Percentiles rank a stretch among this genome's conserved stretches.
These are phyloP conservation scores for Tapirus indicus DNA, from an alignment of 2,797 vertebrate species.

Conservation along the genomic window DNA sequence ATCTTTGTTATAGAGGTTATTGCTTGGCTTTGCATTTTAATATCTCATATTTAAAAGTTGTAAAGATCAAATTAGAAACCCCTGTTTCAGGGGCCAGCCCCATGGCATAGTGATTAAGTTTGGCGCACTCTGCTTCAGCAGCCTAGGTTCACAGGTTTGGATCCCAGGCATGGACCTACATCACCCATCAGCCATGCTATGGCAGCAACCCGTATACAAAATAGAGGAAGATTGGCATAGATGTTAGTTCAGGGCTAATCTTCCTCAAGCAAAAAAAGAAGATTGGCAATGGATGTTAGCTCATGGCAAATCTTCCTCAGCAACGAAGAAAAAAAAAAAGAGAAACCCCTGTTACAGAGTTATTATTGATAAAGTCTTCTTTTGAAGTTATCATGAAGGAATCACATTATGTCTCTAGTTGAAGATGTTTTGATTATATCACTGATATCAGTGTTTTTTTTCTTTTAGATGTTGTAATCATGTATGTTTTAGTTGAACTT, in stretches of 20 bases:
- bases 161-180: too few species aligned
- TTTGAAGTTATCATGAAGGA: neutral
- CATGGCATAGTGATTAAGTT: too few species aligned
- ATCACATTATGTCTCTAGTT: neutral
- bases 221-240: too few species aligned
- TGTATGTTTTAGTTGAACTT: neutral
- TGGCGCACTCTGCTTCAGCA: too few species aligned
- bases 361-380: neutral
- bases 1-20: neutral
- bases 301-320: too few species aligned
- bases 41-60: neutral
- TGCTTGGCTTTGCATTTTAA: constrained; percentile 13
- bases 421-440: constrained; percentile 3
- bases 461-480: neutral
- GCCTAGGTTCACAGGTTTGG: too few species aligned
- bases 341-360: neutral
- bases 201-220: too few species aligned
- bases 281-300: too few species aligned
- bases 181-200: too few species aligned
- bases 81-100: too few species aligned
- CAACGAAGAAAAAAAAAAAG: neutral
- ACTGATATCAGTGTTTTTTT: neutral
- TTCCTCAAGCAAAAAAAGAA: too few species aligned
- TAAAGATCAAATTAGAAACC: neutral
- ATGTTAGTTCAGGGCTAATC: too few species aligned